Evolutionary conservation across 2,888 invertebrate species (phyloP), one percentile per base, ranked within the genome.

Genomic region (Pollenia griseotomentosa): DNA sequence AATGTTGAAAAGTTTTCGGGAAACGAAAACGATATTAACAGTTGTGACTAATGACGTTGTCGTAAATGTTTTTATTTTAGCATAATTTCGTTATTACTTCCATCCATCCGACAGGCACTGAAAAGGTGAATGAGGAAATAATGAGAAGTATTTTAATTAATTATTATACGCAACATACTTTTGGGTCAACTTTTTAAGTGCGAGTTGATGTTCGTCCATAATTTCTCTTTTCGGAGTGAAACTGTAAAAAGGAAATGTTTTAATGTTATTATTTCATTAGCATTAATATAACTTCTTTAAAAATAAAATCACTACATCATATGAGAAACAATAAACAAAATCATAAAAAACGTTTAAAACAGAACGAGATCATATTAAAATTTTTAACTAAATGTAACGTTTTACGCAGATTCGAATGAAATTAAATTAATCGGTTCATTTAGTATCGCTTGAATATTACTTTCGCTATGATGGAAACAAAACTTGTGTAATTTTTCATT

Each of bases 31-130:
- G 5, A 48, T 61, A 59, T 40, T 79, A 51, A 9, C 63, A 63
- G 44, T 42, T 61, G 63, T 44, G 44, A 70, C 51, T 71, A 80
- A 61, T 63, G 73, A 73, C n/a, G 6, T 46, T 46, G 73, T 10
- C 10, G 12, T n/a, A 33, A 48, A 33, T 55, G 44, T 10, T 44
- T 66, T 77, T 19, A 55, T 46, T 33, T 33, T 44, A 11, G 7
- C 11, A 19, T 19, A 55, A 19, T 65, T 51, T 42, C 9, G 14
- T 12, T 53, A 3, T 44, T 10, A 8, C 10, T 65, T 0, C 0
- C 12, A 19, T 53, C 16, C 19, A 44, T n/a, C 1, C 12, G 51
- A 63, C 1, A 16, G 51, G 11, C 19, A 11, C 11, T 11, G 6
- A 40, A 40, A 11, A 33, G 10, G 48, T 33, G 48, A 74, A 40